Evolutionary conservation across 1,140 invertebrate genomes (phyloP).

Genomic region (Scylla paramamosain): DNA sequence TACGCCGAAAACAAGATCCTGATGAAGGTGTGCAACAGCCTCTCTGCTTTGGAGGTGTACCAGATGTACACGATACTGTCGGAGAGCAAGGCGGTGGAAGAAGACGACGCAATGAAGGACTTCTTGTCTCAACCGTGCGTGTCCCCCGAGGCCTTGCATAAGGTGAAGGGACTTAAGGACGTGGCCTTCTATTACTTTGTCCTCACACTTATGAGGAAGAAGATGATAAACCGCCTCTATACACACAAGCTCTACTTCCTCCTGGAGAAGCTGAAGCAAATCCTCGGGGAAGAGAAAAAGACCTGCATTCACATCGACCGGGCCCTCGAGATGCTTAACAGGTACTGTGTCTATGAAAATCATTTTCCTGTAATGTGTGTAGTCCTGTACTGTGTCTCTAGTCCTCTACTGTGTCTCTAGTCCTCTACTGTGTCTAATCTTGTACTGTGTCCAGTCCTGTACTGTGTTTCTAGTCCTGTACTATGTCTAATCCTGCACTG

Average conservation of each 20-base stretch:
- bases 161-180: slow-evolving; percentile 70
- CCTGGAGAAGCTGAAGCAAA: slow-evolving; percentile 60
- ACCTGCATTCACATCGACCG: slow-evolving; percentile 23
- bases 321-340: slow-evolving; percentile 18
- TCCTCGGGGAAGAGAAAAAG: background rate
- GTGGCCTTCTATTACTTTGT: slow-evolving; percentile 75
- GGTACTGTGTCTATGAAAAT: slow-evolving; percentile 47
- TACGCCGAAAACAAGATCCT: slow-evolving; percentile 73
- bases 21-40: slow-evolving; percentile 64
- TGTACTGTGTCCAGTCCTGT: too few relatives aligned
- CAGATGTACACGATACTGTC: slow-evolving; percentile 52
- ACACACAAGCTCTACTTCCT: slow-evolving; percentile 71
- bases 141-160: slow-evolving; percentile 25
- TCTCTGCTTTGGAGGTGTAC: slow-evolving; percentile 65
- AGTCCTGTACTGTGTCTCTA: too few relatives aligned
- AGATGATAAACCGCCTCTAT: slow-evolving; percentile 72
- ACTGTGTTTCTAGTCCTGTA: too few relatives aligned
- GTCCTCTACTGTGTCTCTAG: too few relatives aligned
- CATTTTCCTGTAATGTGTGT: too few relatives aligned
- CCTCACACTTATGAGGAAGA: slow-evolving; percentile 62
- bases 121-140: slow-evolving; percentile 53
- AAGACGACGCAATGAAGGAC: slow-evolving; percentile 48
- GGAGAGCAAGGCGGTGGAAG: slow-evolving; percentile 41
- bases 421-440: too few relatives aligned
- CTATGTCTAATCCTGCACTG: too few relatives aligned